Evolutionary conservation across 1,140 invertebrate species (phyloP).

Genomic region (Pseudomyrmex gracilis): DNA sequence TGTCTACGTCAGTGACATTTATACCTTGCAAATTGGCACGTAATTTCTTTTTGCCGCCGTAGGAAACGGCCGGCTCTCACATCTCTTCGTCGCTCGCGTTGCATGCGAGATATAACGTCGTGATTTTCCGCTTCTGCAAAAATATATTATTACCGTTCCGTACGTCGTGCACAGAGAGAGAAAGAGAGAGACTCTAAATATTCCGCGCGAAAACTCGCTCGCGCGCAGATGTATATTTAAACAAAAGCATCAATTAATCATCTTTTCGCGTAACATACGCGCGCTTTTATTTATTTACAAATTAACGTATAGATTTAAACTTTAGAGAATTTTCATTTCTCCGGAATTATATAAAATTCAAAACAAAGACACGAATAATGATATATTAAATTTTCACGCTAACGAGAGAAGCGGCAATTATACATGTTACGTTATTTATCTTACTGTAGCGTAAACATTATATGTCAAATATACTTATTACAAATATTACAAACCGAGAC

Average conservation of each 20-base stretch:
- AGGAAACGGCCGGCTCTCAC: slow-evolving; percentile 14
- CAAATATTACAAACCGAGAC: not conserved
- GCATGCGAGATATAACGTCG: not conserved
- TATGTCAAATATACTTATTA: not conserved
- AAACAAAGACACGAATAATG: not conserved
- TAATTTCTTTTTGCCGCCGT: slow-evolving; percentile 28
- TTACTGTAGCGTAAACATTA: slow-evolving; percentile 6
- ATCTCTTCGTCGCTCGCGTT: not conserved
- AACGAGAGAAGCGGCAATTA: not conserved
- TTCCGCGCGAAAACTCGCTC: not conserved
- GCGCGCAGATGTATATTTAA: not conserved
- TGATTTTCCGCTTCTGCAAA: not conserved
- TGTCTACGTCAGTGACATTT: slow-evolving; percentile 49
- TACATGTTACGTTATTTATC: slow-evolving; percentile 19
- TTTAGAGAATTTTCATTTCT: not conserved
- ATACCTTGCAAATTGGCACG: slow-evolving; percentile 51
- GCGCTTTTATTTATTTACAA: not conserved
- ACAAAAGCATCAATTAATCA: slow-evolving; percentile 21
- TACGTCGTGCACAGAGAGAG: not conserved
- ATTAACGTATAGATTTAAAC: not conserved
- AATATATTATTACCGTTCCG: not conserved
- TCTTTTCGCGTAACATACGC: not conserved
- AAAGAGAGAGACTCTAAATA: not conserved
- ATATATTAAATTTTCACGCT: slow-evolving; percentile 34
- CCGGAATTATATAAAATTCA: slow-evolving; percentile 28